Conservation (phyloP, 2,113 vertebrate species). For the Procavia capensis region DNA sequence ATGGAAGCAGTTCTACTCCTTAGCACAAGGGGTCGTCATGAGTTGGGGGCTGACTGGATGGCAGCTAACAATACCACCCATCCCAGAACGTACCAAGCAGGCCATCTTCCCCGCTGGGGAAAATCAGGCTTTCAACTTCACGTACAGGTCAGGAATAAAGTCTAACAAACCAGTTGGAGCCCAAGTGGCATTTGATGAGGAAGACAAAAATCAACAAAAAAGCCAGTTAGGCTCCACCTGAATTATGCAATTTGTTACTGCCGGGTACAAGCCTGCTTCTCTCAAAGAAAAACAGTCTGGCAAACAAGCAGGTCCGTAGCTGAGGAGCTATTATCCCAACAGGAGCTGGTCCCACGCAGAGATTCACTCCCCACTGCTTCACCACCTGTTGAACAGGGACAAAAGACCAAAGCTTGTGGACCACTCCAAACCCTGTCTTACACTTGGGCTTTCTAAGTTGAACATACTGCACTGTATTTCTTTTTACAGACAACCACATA, state of each 20-base stretch:
- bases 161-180: background rate
- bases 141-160: background rate
- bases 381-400: background rate
- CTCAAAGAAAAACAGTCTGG: background rate
- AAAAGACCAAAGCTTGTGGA: conserved; percentile 8
- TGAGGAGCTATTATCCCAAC: background rate
- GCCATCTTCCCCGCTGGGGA: background rate
- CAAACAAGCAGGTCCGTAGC: background rate
- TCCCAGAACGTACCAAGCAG: background rate
- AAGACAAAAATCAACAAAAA: conserved; percentile 1
- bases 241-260: background rate
- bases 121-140: background rate
- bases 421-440: background rate
- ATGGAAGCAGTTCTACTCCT: background rate
- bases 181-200: background rate
- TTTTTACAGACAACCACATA: background rate
- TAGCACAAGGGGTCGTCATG: background rate
- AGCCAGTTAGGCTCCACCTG: background rate
- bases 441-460: background rate
- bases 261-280: background rate
- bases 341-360: background rate
- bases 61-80: background rate
- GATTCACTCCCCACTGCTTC: background rate
- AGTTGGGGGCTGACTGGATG: background rate
- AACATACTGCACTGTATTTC: background rate